phyloP scores from a whole-genome alignment of 1,140 invertebrate genomes.

The Pinna nobilis region DNA sequence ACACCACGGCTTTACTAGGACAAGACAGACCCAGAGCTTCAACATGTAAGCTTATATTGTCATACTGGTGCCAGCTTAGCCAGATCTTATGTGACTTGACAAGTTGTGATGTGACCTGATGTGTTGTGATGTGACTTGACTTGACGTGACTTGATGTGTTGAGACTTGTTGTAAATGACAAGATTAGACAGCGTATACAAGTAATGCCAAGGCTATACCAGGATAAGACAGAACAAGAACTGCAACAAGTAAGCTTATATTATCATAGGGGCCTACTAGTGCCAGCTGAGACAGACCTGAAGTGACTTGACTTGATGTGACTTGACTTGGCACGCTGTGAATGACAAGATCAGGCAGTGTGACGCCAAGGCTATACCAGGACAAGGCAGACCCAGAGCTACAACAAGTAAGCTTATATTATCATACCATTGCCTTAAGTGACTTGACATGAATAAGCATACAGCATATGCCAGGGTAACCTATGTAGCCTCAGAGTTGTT shows the following conservation, averaged over 20 bases:
- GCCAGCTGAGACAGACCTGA: too few species aligned
- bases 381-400: slow-evolving; percentile 78
- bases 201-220: slow-evolving; percentile 81
- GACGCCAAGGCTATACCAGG: slow-evolving; percentile 80
- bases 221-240: slow-evolving; percentile 77
- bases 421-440: too few species aligned
- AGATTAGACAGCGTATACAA: slow-evolving; percentile 79
- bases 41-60: slow-evolving; percentile 73
- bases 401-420: slow-evolving; percentile 73
- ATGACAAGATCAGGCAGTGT: slow-evolving; percentile 82
- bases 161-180: slow-evolving; percentile 81
- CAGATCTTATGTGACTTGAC: too few species aligned
- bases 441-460: too few species aligned
- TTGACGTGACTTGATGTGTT: too few species aligned
- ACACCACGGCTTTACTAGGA: slow-evolving; percentile 80
- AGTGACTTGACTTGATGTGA: too few species aligned
- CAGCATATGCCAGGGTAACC: too few species aligned
- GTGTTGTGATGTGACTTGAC: too few species aligned
- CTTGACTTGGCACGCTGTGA: too few species aligned
- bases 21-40: slow-evolving; percentile 78
- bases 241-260: slow-evolving; percentile 76
- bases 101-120: too few species aligned
- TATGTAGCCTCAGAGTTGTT: too few species aligned
- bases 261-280: not conserved
- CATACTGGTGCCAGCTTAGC: too few species aligned